These are phyloP conservation scores for Sminthurides aquaticus DNA, from an alignment of 2,888 invertebrate species.

Conservation along the genomic window DNA sequence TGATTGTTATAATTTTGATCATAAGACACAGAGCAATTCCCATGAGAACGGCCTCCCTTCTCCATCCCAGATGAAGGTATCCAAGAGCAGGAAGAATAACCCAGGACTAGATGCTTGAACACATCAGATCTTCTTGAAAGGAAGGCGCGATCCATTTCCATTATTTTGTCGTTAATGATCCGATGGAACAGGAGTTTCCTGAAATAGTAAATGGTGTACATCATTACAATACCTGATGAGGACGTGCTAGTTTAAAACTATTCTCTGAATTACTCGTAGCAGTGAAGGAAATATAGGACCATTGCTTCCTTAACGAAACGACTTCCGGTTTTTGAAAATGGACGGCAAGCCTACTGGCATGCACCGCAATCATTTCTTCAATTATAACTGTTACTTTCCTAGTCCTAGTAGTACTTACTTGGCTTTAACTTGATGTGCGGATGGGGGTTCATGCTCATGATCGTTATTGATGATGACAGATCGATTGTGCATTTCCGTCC, in stretches of 20 bases:
- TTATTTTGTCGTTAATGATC: constrained; percentile 43
- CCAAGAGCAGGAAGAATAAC: constrained; percentile 29
- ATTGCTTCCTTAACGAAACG: neutral
- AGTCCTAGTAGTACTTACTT: no score
- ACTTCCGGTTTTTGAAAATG: no score
- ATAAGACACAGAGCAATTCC: constrained; percentile 8
- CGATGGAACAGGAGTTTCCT: constrained; percentile 42
- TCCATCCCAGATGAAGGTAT: constrained; percentile 14
- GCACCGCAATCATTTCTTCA: no score
- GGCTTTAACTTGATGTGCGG: constrained; percentile 32
- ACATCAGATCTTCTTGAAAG: constrained; percentile 40
- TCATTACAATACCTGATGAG: no score
- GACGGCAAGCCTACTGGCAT: no score
- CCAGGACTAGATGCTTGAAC: constrained; percentile 42
- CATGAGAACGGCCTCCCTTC: constrained; percentile 26
- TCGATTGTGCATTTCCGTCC: constrained; percentile 42
- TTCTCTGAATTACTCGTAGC: no score
- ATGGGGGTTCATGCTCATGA: constrained; percentile 35
- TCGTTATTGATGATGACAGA: constrained; percentile 23
- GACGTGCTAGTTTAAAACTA: no score
- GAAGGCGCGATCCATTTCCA: constrained; percentile 41
- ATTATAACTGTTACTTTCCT: no score
- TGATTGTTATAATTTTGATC: constrained; percentile 17
- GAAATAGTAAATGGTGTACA: no score
- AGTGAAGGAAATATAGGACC: neutral